Percentiles rank a stretch among this genome's conserved stretches.
Evolutionary conservation across 2,113 vertebrate species (phyloP).

Genomic region (Ptychochromis oligacanthus): DNA sequence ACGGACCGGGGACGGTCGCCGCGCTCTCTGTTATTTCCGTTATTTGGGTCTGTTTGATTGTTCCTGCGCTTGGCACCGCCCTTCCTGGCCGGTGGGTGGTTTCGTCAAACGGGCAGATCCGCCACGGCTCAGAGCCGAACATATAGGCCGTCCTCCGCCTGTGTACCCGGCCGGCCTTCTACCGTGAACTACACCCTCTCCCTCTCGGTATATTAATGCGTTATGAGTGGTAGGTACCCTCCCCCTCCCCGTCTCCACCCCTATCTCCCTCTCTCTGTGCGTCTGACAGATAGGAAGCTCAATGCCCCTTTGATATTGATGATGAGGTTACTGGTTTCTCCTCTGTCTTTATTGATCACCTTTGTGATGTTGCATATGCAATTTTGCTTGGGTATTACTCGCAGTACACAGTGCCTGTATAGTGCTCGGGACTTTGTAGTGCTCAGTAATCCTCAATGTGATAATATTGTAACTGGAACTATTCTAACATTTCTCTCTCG

Average conservation of each 20-base stretch:
- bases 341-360: constrained; percentile 64
- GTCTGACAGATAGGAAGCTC: constrained; percentile 74
- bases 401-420: neutral
- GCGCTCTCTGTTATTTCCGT: constrained; percentile 61
- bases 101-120: constrained; percentile 88
- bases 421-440: constrained; percentile 18
- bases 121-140: constrained; percentile 91
- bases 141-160: constrained; percentile 92
- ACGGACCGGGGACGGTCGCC: constrained; percentile 44
- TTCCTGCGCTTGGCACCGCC: constrained; percentile 82
- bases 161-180: constrained; percentile 88
- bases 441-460: neutral
- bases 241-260: constrained; percentile 84
- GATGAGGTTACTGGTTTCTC: constrained; percentile 68
- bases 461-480: neutral
- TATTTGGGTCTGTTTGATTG: constrained; percentile 71
- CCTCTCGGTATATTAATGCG: constrained; percentile 93
- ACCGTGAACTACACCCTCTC: constrained; percentile 87
- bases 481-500: constrained; percentile 51
- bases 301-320: constrained; percentile 75
- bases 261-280: constrained; percentile 73
- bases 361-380: constrained; percentile 77
- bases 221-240: constrained; percentile 99
- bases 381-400: constrained; percentile 78
- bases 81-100: constrained; percentile 89